phyloP scores from a whole-genome alignment of 2,888 invertebrate species.

The Germaria angustata region DNA sequence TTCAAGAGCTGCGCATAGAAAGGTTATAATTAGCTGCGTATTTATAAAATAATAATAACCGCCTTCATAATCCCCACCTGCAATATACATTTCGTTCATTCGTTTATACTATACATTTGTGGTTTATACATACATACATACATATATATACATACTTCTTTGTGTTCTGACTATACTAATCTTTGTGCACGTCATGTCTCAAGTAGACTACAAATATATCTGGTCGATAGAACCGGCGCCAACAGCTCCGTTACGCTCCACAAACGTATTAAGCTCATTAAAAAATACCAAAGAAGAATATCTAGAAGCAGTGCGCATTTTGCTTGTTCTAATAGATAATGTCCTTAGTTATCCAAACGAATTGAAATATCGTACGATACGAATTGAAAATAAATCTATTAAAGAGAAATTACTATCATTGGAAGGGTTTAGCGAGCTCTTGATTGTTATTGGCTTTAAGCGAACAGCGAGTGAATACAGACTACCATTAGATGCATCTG shows the following conservation, averaged over 20 bases:
- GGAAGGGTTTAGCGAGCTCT: conserved; percentile 74
- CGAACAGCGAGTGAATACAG: conserved; percentile 70
- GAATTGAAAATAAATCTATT: conserved; percentile 78
- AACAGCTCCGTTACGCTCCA: conserved; percentile 24
- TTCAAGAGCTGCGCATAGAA: neutral
- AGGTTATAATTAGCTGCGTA: neutral
- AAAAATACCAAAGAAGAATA: conserved; percentile 74
- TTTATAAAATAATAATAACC: neutral
- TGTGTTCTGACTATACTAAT: conserved; percentile 12
- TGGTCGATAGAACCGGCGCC: conserved; percentile 58
- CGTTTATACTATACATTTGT: too few relatives aligned
- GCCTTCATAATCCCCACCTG: neutral
- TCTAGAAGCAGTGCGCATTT: conserved; percentile 77
- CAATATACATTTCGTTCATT: too few relatives aligned
- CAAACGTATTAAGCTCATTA: conserved; percentile 61
- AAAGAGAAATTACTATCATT: conserved; percentile 77
- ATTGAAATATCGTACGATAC: conserved; percentile 77
- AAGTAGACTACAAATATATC: conserved; percentile 57
- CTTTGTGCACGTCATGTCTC: conserved; percentile 48
- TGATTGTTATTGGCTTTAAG: conserved; percentile 77
- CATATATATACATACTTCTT: neutral
- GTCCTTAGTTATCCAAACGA: conserved; percentile 78
- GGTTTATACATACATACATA: too few relatives aligned
- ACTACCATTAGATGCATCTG: conserved; percentile 73
- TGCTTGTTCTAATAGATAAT: conserved; percentile 78